Percentiles rank a stretch among this genome's conserved stretches.
Conservation (phyloP, 2,113 vertebrate species). For the Cinclus cinclus region DNA sequence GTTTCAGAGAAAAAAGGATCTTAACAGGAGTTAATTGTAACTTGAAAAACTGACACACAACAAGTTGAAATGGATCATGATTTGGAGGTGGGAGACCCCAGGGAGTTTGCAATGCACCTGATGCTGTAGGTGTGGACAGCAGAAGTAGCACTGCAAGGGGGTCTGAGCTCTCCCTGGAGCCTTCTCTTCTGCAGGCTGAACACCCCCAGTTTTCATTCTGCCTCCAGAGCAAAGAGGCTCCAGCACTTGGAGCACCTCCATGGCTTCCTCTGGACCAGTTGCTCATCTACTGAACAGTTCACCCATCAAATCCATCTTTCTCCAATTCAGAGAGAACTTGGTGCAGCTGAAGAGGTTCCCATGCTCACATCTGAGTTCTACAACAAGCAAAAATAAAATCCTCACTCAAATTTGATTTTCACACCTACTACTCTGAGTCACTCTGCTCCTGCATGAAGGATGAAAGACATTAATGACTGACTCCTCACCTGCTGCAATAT, state of each 20-base stretch:
- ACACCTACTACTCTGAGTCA: background rate
- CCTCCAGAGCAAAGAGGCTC: background rate
- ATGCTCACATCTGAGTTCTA: background rate
- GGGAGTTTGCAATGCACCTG: background rate
- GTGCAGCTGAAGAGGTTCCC: background rate
- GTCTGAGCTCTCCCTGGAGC: background rate
- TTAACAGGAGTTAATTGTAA: background rate
- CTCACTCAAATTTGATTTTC: constrained; percentile 3
- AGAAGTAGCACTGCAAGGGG: background rate
- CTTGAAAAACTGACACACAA: background rate
- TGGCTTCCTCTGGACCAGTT: background rate
- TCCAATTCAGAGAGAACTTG: background rate
- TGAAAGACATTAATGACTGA: background rate
- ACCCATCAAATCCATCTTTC: background rate
- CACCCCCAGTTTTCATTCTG: background rate
- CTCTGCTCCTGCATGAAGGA: background rate
- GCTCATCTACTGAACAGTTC: background rate
- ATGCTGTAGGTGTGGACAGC: background rate
- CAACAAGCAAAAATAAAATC: background rate
- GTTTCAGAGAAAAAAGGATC: background rate
- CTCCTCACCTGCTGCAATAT: background rate
- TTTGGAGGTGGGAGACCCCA: background rate
- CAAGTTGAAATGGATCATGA: background rate
- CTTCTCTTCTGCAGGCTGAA: background rate
- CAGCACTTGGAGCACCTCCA: background rate